Percentiles rank a stretch among this genome's conserved stretches.
These are phyloP conservation scores for Metridium senile DNA, from an alignment of 92 coral and sea anemone genomes.

Conservation along the genomic window DNA sequence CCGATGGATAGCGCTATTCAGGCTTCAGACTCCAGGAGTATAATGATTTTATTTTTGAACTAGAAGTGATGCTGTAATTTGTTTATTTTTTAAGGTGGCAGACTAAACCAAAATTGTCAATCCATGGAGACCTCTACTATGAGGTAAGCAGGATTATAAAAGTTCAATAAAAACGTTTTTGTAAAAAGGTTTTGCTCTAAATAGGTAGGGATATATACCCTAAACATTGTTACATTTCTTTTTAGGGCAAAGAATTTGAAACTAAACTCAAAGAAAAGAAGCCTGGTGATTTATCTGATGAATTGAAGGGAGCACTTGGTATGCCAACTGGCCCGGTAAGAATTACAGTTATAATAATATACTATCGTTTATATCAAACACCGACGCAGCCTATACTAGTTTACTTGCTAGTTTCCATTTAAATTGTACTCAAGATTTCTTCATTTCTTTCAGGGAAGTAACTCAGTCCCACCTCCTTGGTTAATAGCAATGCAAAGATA, in stretches of 20 bases:
- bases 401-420: too few species aligned
- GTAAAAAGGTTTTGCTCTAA: too few species aligned
- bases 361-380: neutral
- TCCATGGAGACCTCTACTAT: slow-evolving; percentile 95
- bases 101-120: slow-evolving; percentile 93
- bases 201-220: too few species aligned
- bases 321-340: slow-evolving; percentile 93
- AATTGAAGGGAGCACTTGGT: slow-evolving; percentile 90
- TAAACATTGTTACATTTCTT: neutral
- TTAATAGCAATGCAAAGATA: slow-evolving; percentile 98
- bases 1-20: too few species aligned
- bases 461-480: slow-evolving; percentile 97
- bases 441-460: slow-evolving; percentile 75
- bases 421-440: too few species aligned
- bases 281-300: slow-evolving; percentile 98
- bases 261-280: slow-evolving; percentile 95
- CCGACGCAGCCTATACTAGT: too few species aligned
- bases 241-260: slow-evolving; percentile 96
- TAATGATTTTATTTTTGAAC: too few species aligned
- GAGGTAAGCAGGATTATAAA: slow-evolving; percentile 72
- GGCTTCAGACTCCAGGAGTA: too few species aligned
- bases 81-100: slow-evolving; percentile 77
- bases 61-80: too few species aligned
- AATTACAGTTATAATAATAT: neutral
- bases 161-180: too few species aligned